Base-by-base conservation (phyloP, 1,140 invertebrate species). In the Drosophila mojavensis region DNA sequence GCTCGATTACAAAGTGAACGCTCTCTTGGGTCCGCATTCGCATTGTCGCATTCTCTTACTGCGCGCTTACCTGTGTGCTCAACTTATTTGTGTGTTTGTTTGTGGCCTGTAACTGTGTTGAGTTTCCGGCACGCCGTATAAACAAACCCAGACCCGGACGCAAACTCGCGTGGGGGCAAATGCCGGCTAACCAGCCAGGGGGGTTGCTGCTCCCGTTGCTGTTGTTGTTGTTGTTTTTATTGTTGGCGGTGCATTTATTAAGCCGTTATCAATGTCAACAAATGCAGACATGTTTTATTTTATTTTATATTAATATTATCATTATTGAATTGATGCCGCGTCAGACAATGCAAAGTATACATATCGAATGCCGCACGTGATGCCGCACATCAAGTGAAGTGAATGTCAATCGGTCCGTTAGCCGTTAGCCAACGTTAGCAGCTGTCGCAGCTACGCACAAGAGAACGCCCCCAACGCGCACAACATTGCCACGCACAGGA, bases 101-200 rank as follows among this genome's bases (percentile, higher is more conserved):
- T 89, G 83, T 69, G 84, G 79, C 61, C 73, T 69, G 54, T 53
- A 60, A 48, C 59, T 66, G 72, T 78, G 80, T 84, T 90, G 76
- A 89, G 68, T 79, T 90, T 89, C 81, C 85, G 84, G 83, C 80
- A 83, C 77, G 85, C 81, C 81, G 88, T 90, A 89, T 89, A 89
- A 89, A 89, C 84, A 89, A 89, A 89, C 84, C 78, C 54, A 80
- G 79, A 75, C 72, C 71, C 41, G 58, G 51, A 17, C 54, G 43
- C 41, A 60, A 60, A 33, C 36, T 55, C 61, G 62, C 62, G 45
- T 28, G 60, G 39, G 5, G 33, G 33, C 43, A 10, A 20, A 13
- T 9, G 43, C 43, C 26, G 45, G 59, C 4, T 61, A 7, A 9
- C 24, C 28, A 17, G 43, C 15, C 17, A 17, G 33, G 7, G 43